Evolutionary conservation across 2,888 invertebrate species (phyloP).

Genomic region (Caenorhabditis macrosperma): DNA sequence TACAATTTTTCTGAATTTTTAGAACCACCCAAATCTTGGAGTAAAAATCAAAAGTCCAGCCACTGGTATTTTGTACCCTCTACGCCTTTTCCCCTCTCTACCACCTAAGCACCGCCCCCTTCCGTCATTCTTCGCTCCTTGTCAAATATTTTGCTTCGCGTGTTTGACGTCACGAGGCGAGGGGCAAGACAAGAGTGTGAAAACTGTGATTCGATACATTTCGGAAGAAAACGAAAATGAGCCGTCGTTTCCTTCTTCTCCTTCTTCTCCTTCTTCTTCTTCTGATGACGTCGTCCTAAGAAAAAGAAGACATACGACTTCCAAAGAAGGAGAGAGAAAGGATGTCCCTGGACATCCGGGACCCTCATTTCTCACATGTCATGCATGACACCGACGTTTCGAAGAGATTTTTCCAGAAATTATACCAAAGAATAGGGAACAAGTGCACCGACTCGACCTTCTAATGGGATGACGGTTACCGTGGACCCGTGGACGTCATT

Average conservation of each 20-base stretch:
- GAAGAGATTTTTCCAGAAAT: background rate
- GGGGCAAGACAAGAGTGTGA: constrained; percentile 23
- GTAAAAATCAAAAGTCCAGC: background rate
- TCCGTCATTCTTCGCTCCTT: too few species aligned
- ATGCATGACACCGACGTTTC: background rate
- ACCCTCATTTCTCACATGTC: constrained; percentile 3
- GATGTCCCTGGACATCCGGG: constrained; percentile 22
- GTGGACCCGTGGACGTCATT: too few species aligned
- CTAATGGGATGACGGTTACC: too few species aligned
- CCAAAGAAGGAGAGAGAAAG: background rate
- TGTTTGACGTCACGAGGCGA: constrained; percentile 38
- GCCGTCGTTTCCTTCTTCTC: background rate
- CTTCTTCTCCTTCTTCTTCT: background rate
- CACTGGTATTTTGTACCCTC: too few species aligned
- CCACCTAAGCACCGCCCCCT: constrained; percentile 2
- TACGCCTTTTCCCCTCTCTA: background rate
- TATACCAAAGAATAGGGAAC: background rate
- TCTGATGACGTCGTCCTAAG: constrained; percentile 19
- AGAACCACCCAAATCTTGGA: too few species aligned
- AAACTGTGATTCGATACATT: constrained; percentile 47
- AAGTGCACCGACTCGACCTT: too few species aligned
- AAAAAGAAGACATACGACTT: constrained; percentile 10
- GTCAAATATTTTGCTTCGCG: background rate
- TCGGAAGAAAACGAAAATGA: background rate
- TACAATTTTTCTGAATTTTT: too few species aligned